A percentile compares a stretch with the other conserved stretches of the same genome.
phyloP scores from a whole-genome alignment of 2,113 vertebrate genomes.

The Catharus minimus region DNA sequence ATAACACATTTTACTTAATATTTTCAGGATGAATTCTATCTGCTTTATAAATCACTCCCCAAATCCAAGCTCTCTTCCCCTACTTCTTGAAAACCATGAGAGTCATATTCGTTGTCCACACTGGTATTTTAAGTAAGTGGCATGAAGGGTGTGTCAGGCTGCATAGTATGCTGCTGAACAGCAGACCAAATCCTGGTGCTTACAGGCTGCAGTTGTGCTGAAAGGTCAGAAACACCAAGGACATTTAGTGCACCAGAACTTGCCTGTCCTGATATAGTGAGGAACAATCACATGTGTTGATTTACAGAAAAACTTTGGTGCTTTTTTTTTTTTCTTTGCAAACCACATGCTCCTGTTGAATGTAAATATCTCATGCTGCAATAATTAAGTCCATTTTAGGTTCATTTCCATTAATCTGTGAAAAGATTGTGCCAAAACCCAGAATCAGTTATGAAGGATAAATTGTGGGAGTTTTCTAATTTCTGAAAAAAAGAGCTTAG shows the following conservation, averaged over 20 bases:
- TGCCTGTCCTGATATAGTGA: neutral
- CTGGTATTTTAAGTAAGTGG: constrained; percentile 11
- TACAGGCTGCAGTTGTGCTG: neutral
- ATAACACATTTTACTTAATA: neutral
- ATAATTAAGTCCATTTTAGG: neutral
- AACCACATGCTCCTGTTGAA: neutral
- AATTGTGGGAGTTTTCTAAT: rapidly evolving
- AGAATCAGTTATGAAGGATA: neutral
- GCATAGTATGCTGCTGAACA: neutral
- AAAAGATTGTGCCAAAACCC: neutral
- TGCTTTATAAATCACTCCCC: neutral
- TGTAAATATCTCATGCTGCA: neutral
- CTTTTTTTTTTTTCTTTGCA: neutral
- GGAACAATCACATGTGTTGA: rapidly evolving
- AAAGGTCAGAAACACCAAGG: neutral
- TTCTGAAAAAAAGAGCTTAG: neutral
- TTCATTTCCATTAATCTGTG: neutral
- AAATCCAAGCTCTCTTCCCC: neutral
- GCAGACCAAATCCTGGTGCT: neutral
- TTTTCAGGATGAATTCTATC: neutral
- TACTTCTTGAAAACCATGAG: neutral
- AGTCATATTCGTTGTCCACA: neutral
- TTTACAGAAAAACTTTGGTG: neutral
- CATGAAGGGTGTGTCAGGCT: neutral
- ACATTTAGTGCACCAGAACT: neutral